Evolutionary conservation across 2,113 vertebrate species (phyloP).

Genomic region (Rhabdornis inornatus): DNA sequence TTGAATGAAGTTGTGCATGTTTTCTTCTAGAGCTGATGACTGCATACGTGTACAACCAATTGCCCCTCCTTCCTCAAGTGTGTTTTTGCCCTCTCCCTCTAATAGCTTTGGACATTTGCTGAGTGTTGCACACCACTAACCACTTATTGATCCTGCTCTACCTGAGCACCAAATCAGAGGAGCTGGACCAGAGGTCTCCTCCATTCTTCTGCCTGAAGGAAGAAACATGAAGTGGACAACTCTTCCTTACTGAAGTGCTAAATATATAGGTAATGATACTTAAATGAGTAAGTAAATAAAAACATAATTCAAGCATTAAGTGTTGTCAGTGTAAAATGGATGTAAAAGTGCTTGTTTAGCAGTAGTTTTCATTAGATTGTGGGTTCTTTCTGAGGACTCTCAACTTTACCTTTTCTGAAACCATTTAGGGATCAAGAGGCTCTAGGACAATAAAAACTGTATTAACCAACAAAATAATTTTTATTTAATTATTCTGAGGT

Average conservation of each 20-base stretch:
- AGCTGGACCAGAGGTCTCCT: not conserved
- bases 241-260: not conserved
- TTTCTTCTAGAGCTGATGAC: not conserved
- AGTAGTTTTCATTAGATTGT: not conserved
- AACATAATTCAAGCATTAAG: not conserved
- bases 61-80: not conserved
- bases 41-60: not conserved
- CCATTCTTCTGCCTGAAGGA: not conserved
- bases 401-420: not conserved
- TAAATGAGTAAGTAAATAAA: not conserved
- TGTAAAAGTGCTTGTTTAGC: not conserved
- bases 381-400: not conserved
- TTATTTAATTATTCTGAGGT: slow-evolving; percentile 25
- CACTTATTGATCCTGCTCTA: not conserved
- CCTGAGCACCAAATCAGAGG: not conserved
- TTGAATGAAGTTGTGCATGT: not conserved
- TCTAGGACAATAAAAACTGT: not conserved
- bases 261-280: not conserved
- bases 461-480: not conserved
- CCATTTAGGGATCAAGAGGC: not conserved
- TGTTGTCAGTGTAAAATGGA: not conserved
- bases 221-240: not conserved
- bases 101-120: not conserved
- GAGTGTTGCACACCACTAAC: not conserved
- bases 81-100: not conserved